Base-by-base conservation (phyloP, 2,888 invertebrate genomes). In the Deilephila porcellus region DNA sequence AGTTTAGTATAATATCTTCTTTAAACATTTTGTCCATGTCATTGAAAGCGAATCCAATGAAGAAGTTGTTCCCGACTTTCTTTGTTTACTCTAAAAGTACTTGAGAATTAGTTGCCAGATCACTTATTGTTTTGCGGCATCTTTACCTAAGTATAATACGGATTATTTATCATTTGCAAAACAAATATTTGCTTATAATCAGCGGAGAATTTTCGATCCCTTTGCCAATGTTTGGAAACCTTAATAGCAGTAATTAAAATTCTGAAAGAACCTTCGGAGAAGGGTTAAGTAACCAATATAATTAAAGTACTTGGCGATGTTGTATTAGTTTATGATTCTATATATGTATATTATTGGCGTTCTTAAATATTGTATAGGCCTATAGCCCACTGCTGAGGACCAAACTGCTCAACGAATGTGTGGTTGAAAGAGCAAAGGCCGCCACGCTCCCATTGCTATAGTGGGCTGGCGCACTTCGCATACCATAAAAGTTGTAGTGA, bases 131-230 rank as follows among this genome's bases (percentile, higher is more conserved):
- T 52, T 45, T 67, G 45, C 45, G 67, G 52, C 25, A 52, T 52
- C 1, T 45, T 67, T 67, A 25, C 20, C 56, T 56, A 19, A 56
- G n/a, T 45, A 20, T 45, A 25, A 67, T 25, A 14, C 17, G 25
- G 20, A 45, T 45, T 52, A 45, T 20, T 6, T 45, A 52, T 45
- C 45, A 45, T 45, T 67, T 67, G 29, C 29, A 45, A 11, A 17
- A 67, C 67, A 67, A 67, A 67, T 67, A 67, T 52, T 67, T 67
- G 45, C 52, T 63, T 52, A 25, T 25, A 67, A 67, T 45, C 45
- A 25, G 52, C 25, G 52, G 17, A 67, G 4, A 64, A 37, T 52
- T 52, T 67, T 52, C 5, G 25, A 67, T 25, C 52, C 25, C 45
- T 67, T 3, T 67, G 17, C 19, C 67, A 52, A 67, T 52, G 25